A percentile compares a stretch with the other conserved stretches of the same genome.
Evolutionary conservation across 2,113 vertebrate species (phyloP).

Genomic region (Peromyscus californicus): DNA sequence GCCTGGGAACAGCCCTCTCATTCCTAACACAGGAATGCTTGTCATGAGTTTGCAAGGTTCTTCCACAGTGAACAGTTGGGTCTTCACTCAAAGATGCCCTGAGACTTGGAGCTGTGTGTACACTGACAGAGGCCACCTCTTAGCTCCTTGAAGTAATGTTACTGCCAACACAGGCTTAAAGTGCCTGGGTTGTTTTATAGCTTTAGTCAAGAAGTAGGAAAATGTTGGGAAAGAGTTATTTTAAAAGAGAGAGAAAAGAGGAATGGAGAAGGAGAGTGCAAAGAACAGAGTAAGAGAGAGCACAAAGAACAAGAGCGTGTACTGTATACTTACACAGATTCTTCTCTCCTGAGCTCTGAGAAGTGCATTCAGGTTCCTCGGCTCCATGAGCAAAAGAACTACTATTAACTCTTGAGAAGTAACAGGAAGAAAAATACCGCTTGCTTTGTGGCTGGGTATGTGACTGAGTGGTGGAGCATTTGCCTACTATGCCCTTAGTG

Average conservation of each 20-base stretch:
- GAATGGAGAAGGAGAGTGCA: not conserved
- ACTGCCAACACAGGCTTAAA: slow-evolving; percentile 28
- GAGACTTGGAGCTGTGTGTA: not conserved
- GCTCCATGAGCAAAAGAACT: not conserved
- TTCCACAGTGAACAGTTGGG: not conserved
- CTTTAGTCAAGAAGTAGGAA: slow-evolving; percentile 33
- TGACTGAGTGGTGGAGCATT: not conserved
- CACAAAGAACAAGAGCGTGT: not conserved
- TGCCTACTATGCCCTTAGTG: not conserved
- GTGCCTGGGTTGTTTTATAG: slow-evolving; percentile 23
- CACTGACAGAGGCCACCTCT: not conserved
- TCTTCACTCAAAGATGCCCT: not conserved
- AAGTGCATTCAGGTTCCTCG: slow-evolving; percentile 34
- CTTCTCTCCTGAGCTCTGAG: not conserved
- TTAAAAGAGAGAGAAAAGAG: not conserved
- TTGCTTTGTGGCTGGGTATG: not conserved
- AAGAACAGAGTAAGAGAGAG: not conserved
- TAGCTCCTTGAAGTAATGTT: not conserved
- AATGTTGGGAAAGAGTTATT: slow-evolving; percentile 5
- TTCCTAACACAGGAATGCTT: not conserved
- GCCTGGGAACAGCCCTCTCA: not conserved
- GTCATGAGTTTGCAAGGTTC: not conserved
- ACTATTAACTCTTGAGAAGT: not conserved
- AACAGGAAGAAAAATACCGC: not conserved
- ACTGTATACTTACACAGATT: not conserved